Conservation (phyloP, 2,113 vertebrate genomes). For the Calidris pygmaea region DNA sequence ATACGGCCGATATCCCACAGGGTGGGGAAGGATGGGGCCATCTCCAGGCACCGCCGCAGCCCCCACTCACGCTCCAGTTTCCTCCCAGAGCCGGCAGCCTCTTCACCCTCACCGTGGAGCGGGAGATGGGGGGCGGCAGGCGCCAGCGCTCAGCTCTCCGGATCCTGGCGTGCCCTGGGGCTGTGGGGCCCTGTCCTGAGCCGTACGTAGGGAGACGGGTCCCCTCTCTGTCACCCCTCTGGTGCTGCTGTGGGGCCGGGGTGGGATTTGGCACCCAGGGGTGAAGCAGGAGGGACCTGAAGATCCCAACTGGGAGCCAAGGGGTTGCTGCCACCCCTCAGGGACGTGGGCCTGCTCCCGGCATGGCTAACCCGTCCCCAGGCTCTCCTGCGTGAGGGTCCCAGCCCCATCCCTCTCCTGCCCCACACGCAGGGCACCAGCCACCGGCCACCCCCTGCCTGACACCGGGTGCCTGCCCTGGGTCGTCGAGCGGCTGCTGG, state of each 20-base stretch:
- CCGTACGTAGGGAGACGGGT: background rate
- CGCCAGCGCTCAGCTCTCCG: slow-evolving; percentile 65
- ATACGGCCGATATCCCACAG: rapidly evolving
- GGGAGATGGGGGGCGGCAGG: slow-evolving; percentile 29
- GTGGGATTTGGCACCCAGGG: too few species aligned
- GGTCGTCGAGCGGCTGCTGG: slow-evolving; percentile 58
- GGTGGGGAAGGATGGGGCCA: background rate
- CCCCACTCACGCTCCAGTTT: rapidly evolving
- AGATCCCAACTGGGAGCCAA: background rate
- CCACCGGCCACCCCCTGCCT: background rate
- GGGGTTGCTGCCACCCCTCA: rapidly evolving
- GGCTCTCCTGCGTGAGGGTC: background rate
- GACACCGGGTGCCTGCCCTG: slow-evolving; percentile 45
- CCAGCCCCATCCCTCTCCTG: background rate
- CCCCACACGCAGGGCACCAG: slow-evolving; percentile 51
- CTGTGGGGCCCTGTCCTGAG: slow-evolving; percentile 48
- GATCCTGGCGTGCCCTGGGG: slow-evolving; percentile 71
- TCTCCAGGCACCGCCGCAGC: background rate
- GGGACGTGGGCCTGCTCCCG: background rate
- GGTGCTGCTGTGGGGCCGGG: rapidly evolving
- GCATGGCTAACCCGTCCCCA: rapidly evolving
- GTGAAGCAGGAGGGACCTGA: background rate
- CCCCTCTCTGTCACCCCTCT: rapidly evolving
- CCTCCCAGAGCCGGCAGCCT: slow-evolving; percentile 64
- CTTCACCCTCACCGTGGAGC: slow-evolving; percentile 75